Evolutionary conservation across 2,797 vertebrate genomes (phyloP), one percentile per base, ranked within the genome.

Genomic region (Bradypus variegatus): DNA sequence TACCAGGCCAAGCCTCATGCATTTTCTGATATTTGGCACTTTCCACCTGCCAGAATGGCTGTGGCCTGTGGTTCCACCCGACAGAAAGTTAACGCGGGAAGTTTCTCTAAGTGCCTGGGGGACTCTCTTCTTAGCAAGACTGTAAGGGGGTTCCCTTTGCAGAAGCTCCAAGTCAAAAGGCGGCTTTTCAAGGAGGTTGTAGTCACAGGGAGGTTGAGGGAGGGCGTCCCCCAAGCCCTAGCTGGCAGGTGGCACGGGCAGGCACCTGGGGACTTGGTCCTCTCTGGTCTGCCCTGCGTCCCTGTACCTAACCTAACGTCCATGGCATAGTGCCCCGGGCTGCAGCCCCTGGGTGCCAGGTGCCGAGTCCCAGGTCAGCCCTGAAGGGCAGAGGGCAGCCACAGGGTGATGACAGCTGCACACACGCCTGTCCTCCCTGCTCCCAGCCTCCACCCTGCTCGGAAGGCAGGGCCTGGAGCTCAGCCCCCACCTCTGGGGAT

Each of bases 241-340:
- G 7, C 1, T n/a, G 27, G 33, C 82, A 18, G 8, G 12, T 48
- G 72, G 60, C 5, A 6, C 67, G 0, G n/a, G 29, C 8, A 70
- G 69, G 21, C 50, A 4, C 3, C 60, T 33, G 38, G 48, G 29
- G 21, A 4, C 72, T n/a, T 16, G 64, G 64, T 45, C 45, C 70
- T 27, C 78, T 65, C 25, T 18, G 18, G 7, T n/a, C 6, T 11
- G 3, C 23, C 76, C 48, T 15, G 31, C 65, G 38, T 15, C n/a
- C 33, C 77, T 8, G 31, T 21, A 12, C 15, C 21, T 2, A 5
- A 12, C 15, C 21, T 2, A 5, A 1, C 0, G 45, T 12, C n/a
- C 88, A 6, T 19, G 0, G 33, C 12, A 12, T 55, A 19, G 55
- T 10, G 5, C 45, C 87, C 41, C 2, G 5, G 3, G 0, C 4